A percentile compares a stretch with the other conserved stretches of the same genome.
Conservation (phyloP, 2,113 vertebrate species). For the Odontophorus gujanensis region DNA sequence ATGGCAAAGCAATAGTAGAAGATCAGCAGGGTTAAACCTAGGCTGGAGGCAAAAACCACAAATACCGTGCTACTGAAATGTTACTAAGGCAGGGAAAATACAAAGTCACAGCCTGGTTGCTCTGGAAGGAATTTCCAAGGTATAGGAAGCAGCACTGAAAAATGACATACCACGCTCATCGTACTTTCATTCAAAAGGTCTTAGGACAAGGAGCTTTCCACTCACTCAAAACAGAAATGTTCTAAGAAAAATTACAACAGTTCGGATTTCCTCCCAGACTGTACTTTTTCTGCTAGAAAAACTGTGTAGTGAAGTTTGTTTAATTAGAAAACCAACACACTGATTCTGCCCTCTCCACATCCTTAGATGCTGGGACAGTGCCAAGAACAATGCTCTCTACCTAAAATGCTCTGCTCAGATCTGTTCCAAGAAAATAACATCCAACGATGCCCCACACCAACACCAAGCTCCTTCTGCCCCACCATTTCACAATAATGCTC, state of each 20-base stretch:
- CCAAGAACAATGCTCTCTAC: background rate
- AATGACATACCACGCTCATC: background rate
- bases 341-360: background rate
- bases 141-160: background rate
- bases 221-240: background rate
- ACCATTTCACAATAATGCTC: background rate
- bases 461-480: background rate
- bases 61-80: background rate
- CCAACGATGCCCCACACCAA: background rate
- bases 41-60: constrained; percentile 76
- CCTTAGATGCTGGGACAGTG: background rate
- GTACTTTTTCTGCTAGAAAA: constrained; percentile 16
- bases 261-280: constrained; percentile 11
- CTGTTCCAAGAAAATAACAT: background rate
- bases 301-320: background rate
- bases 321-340: background rate
- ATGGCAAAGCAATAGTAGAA: constrained; percentile 99
- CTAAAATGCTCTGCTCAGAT: background rate
- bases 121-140: background rate
- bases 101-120: background rate
- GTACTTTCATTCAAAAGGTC: background rate
- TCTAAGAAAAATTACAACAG: background rate
- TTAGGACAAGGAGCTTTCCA: constrained; percentile 20
- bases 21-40: constrained; percentile 94
- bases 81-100: background rate